Conservation (phyloP, 2,113 vertebrate species). For the Tupaia tana region DNA sequence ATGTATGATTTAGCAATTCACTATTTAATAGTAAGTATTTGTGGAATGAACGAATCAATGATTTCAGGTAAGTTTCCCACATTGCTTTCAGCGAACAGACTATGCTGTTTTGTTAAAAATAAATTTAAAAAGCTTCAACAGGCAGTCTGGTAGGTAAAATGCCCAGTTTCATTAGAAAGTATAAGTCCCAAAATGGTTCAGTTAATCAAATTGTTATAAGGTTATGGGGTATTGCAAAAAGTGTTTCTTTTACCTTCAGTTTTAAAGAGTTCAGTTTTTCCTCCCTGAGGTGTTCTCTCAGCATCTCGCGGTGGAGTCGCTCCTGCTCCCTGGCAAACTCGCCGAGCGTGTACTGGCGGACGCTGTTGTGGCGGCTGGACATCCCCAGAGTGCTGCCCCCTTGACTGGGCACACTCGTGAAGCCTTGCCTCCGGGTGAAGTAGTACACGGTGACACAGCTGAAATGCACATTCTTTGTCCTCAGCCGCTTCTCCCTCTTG, state of each 20-base stretch:
- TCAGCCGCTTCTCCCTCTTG: slow-evolving; percentile 96
- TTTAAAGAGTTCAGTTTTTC: slow-evolving; percentile 98
- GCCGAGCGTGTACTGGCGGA: slow-evolving; percentile 96
- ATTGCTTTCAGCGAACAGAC: background rate
- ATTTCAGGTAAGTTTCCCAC: background rate
- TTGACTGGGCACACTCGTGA: slow-evolving; percentile 99
- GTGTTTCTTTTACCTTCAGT: slow-evolving; percentile 89
- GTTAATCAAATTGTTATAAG: background rate
- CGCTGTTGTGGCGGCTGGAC: slow-evolving; percentile 96
- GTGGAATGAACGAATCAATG: background rate
- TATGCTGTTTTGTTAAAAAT: background rate
- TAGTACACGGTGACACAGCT: slow-evolving; percentile 99
- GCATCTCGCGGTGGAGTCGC: slow-evolving; percentile 95
- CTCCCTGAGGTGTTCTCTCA: slow-evolving; percentile 96
- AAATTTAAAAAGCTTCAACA: background rate
- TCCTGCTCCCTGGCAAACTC: slow-evolving; percentile 98
- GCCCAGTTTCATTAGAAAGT: background rate
- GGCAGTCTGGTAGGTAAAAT: background rate
- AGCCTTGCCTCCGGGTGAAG: slow-evolving; percentile 97
- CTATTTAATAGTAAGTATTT: background rate
- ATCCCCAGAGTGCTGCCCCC: slow-evolving; percentile 98
- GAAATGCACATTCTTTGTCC: slow-evolving; percentile 96
- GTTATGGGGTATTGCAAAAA: background rate
- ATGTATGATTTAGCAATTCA: background rate
- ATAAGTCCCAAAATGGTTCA: background rate